Evolutionary conservation across 1,140 invertebrate species (phyloP).

Genomic region (Drosophila bocqueti): DNA sequence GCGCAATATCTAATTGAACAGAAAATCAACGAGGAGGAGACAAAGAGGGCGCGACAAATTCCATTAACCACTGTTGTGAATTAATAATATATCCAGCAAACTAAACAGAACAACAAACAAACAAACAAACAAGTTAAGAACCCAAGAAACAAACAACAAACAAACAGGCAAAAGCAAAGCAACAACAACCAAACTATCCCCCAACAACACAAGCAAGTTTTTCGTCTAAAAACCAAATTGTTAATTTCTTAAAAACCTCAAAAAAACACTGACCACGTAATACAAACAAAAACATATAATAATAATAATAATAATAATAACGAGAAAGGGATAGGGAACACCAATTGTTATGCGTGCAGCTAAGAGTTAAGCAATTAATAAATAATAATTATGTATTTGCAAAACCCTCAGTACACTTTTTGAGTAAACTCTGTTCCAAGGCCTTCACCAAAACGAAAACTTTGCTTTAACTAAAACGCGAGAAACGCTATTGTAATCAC

Average conservation of each 20-base stretch:
- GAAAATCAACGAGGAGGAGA: constrained; percentile 97
- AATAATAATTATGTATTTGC: constrained; percentile 51
- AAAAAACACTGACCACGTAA: constrained; percentile 24
- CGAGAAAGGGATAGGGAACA: constrained; percentile 62
- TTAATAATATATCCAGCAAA: constrained; percentile 61
- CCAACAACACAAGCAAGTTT: constrained; percentile 41
- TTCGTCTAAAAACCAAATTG: constrained; percentile 47
- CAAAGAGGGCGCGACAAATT: constrained; percentile 95
- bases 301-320: constrained; percentile 2
- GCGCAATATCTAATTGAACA: constrained; percentile 98
- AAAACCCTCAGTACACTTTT: constrained; percentile 31
- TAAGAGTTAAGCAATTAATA: constrained; percentile 49
- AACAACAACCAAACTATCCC: constrained; percentile 59
- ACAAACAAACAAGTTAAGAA: constrained; percentile 40
- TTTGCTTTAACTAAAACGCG: constrained; percentile 51
- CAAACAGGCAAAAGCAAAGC: constrained; percentile 50
- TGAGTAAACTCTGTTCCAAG: constrained; percentile 51
- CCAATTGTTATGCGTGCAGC: constrained; percentile 54
- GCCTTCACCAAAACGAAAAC: constrained; percentile 35
- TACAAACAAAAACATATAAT: constrained; percentile 17
- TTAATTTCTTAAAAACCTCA: constrained; percentile 38
- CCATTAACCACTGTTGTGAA: constrained; percentile 90
- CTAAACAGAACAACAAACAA: constrained; percentile 45
- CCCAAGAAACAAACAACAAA: constrained; percentile 59
- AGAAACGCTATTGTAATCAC: constrained; percentile 14